Conservation (phyloP, 2,797 vertebrate genomes). For the Pseudochromis fuscus region DNA sequence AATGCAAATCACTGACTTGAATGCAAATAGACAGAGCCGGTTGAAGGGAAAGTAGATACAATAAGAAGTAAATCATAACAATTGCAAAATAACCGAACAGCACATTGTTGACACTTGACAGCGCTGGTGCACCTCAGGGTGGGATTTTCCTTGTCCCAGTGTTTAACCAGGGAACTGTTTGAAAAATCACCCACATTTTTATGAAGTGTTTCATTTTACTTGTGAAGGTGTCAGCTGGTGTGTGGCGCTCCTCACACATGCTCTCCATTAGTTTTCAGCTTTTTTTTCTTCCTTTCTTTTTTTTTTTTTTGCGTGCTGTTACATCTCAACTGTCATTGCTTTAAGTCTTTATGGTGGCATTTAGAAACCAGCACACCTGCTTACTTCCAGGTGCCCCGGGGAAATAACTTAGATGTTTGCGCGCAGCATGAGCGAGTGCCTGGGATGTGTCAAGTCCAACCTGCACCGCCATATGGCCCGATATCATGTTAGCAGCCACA, state of each 20-base stretch:
- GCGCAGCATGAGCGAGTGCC: slow-evolving; percentile 65
- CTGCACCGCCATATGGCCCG: slow-evolving; percentile 74
- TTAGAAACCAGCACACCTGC: slow-evolving; percentile 75
- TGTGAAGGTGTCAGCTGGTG: slow-evolving; percentile 58
- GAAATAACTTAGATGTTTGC: slow-evolving; percentile 76
- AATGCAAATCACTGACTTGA: slow-evolving; percentile 74
- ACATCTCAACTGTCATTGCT: slow-evolving; percentile 69
- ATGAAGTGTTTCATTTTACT: slow-evolving; percentile 81
- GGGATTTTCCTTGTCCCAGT: slow-evolving; percentile 27
- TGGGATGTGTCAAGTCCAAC: slow-evolving; percentile 74
- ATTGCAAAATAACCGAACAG: slow-evolving; percentile 22
- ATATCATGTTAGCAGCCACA: slow-evolving; percentile 64
- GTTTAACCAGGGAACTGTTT: slow-evolving; percentile 41
- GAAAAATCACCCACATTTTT: slow-evolving; percentile 65
- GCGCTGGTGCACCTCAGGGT: slow-evolving; percentile 1
- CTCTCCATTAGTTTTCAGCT: slow-evolving; percentile 55
- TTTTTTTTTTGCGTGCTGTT: slow-evolving; percentile 42
- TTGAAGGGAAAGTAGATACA: slow-evolving; percentile 24
- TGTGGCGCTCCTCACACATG: slow-evolving; percentile 61
- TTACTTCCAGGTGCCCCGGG: slow-evolving; percentile 68
- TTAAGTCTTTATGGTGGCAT: slow-evolving; percentile 66
- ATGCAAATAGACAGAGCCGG: slow-evolving; percentile 55
- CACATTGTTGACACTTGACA: slow-evolving; percentile 6
- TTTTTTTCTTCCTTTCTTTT: slow-evolving; percentile 38
- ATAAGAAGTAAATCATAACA: slow-evolving; percentile 29